These are phyloP conservation scores for Pollenia amentaria DNA, from an alignment of 2,888 invertebrate species.

Conservation along the genomic window DNA sequence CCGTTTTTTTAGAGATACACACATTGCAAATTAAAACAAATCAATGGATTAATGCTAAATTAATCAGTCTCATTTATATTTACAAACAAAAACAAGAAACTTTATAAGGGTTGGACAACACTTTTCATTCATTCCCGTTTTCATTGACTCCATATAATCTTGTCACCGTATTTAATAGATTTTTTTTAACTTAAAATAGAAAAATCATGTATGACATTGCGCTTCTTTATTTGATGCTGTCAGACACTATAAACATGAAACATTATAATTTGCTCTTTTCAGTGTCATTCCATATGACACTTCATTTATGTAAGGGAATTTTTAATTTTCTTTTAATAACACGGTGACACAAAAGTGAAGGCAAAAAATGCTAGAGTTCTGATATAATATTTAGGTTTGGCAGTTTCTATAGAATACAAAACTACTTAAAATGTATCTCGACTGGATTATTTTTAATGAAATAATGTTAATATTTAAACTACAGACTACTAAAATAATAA, in stretches of 20 bases:
- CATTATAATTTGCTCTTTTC: conserved; percentile 19
- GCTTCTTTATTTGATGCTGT: neutral
- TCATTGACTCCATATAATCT: neutral
- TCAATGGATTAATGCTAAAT: no score
- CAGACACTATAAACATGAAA: neutral
- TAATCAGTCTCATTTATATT: no score
- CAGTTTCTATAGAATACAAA: no score
- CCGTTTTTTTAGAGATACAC: no score
- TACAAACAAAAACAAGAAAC: neutral
- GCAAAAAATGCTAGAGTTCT: no score
- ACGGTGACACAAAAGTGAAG: no score
- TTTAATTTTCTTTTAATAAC: neutral
- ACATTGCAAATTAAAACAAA: no score
- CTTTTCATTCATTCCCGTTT: neutral
- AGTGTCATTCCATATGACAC: conserved; percentile 60
- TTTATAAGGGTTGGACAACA: neutral
- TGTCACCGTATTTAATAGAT: neutral
- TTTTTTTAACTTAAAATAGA: conserved; percentile 17
- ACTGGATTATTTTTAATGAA: no score
- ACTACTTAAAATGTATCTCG: no score
- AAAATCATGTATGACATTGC: neutral
- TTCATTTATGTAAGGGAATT: conserved; percentile 29
- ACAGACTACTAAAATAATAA: no score
- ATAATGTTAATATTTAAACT: no score
- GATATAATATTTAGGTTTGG: no score